These are phyloP conservation scores for Darevskia mixta DNA, from an alignment of 2,797 vertebrate genomes.

Conservation along the genomic window DNA sequence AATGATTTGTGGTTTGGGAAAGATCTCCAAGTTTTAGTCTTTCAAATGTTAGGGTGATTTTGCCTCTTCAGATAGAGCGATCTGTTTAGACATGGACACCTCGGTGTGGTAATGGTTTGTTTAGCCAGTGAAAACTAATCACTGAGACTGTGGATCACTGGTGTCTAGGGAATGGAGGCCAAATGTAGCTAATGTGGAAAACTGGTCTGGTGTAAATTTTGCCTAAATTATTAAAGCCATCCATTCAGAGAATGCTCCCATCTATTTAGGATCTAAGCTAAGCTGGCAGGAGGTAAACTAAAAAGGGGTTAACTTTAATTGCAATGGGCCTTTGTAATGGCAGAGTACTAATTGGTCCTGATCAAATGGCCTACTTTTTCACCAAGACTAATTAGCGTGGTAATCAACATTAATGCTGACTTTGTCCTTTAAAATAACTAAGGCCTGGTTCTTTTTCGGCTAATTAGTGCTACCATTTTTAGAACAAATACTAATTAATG, in stretches of 20 bases:
- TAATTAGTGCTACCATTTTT: constrained; percentile 66
- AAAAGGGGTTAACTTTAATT: constrained; percentile 50
- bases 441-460: constrained; percentile 29
- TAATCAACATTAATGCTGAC: constrained; percentile 66
- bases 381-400: constrained; percentile 63
- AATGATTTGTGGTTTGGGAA: background rate
- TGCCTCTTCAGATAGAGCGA: background rate
- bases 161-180: background rate
- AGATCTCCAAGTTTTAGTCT: background rate
- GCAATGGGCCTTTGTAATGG: constrained; percentile 37
- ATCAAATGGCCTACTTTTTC: constrained; percentile 64
- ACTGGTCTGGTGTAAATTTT: constrained; percentile 30
- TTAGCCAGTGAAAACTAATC: background rate
- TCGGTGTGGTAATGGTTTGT: background rate
- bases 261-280: constrained; percentile 16
- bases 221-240: constrained; percentile 42
- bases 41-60: background rate
- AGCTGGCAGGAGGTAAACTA: constrained; percentile 12
- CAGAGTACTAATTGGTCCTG: constrained; percentile 62
- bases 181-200: constrained; percentile 7
- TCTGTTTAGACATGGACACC: background rate
- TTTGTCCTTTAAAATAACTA: constrained; percentile 69
- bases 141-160: background rate
- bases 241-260: constrained; percentile 7
- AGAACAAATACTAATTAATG: constrained; percentile 24